Conservation (phyloP, 1,140 invertebrate genomes). For the Aphaenogaster ashmeadi region DNA sequence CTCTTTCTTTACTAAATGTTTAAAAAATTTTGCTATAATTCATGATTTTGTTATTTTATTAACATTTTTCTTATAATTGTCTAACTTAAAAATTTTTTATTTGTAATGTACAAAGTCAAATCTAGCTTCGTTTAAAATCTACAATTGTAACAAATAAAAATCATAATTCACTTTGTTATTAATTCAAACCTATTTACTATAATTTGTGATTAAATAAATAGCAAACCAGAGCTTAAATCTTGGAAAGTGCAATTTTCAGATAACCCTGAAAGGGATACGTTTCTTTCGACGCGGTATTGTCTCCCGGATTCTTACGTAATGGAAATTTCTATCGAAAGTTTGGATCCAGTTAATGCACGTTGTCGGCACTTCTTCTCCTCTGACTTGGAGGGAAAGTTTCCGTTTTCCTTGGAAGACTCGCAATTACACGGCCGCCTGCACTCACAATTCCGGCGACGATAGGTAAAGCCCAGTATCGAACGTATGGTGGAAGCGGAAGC, state of each 20-base stretch:
- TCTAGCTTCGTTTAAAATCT: not conserved
- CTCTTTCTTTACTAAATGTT: not conserved
- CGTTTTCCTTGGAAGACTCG: constrained; percentile 53
- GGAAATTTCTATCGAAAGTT: constrained; percentile 66
- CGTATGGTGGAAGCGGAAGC: constrained; percentile 45
- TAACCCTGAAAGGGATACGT: constrained; percentile 15
- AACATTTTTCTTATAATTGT: not conserved
- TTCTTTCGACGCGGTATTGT: constrained; percentile 43
- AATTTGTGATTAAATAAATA: not conserved
- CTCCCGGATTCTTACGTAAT: constrained; percentile 61
- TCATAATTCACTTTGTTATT: not conserved
- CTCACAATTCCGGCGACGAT: constrained; percentile 60
- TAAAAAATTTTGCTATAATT: not conserved
- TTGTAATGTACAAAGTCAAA: not conserved
- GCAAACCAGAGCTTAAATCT: not conserved
- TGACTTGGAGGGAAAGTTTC: constrained; percentile 29
- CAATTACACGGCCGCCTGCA: constrained; percentile 64
- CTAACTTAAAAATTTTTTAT: not conserved
- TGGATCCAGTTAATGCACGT: constrained; percentile 60
- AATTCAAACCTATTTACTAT: not conserved
- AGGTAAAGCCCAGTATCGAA: constrained; percentile 59
- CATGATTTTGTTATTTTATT: not conserved
- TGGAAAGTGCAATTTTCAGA: constrained; percentile 8
- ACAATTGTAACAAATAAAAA: not conserved
- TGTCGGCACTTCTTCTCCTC: constrained; percentile 32